phyloP scores from a whole-genome alignment of 2,113 vertebrate genomes.

The Taxidea taxus region DNA sequence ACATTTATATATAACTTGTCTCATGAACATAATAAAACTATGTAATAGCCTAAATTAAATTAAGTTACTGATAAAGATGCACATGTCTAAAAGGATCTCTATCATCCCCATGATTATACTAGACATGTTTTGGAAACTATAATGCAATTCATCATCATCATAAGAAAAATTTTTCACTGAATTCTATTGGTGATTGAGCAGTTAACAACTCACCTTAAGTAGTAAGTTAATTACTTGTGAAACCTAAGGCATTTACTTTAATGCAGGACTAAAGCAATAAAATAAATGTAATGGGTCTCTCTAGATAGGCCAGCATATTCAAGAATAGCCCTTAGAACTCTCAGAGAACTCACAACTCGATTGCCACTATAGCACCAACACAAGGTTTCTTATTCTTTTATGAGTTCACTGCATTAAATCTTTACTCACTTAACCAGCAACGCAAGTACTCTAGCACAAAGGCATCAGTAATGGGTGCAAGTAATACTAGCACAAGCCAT shows the following conservation, averaged over 20 bases:
- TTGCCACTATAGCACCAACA: not conserved
- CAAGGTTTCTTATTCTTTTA: not conserved
- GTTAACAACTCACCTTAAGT: not conserved
- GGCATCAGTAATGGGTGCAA: not conserved
- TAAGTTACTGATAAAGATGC: not conserved
- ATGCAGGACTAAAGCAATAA: not conserved
- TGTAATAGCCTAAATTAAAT: conserved; percentile 1
- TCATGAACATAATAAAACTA: conserved; percentile 17
- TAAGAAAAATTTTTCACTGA: not conserved
- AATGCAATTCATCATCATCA: not conserved
- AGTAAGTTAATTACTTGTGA: conserved; percentile 20
- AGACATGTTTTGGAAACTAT: not conserved
- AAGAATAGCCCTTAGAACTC: not conserved
- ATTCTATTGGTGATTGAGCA: not conserved
- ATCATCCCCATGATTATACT: not conserved
- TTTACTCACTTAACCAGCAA: not conserved
- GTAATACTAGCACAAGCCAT: not conserved
- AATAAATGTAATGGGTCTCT: not conserved
- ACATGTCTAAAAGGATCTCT: not conserved
- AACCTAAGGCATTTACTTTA: conserved; percentile 5
- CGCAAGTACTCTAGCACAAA: not conserved
- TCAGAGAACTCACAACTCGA: not conserved
- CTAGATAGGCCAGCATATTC: not conserved
- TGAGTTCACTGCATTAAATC: conserved; percentile 2
- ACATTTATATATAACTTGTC: not conserved